phyloP scores from a whole-genome alignment of 2,888 invertebrate genomes.

The Plagiodera versicolora region DNA sequence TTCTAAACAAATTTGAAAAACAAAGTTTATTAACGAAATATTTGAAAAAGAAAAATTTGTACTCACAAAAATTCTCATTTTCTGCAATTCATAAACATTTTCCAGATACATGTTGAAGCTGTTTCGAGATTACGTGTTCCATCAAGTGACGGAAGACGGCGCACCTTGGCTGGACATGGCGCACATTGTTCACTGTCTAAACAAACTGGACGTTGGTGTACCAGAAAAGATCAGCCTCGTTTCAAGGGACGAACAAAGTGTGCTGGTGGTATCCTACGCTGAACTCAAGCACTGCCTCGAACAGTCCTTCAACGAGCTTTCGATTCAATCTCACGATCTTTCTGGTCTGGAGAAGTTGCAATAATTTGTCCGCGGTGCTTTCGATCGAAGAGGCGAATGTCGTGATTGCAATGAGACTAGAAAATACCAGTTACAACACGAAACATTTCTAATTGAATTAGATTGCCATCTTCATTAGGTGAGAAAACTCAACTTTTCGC shows the following conservation, averaged over 20 bases:
- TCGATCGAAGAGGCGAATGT: too few relatives aligned
- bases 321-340: constrained; percentile 21
- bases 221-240: constrained; percentile 88
- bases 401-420: not conserved
- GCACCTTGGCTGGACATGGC: constrained; percentile 96
- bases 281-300: constrained; percentile 96
- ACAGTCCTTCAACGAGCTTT: constrained; percentile 83
- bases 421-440: too few relatives aligned
- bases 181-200: constrained; percentile 90
- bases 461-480: too few relatives aligned
- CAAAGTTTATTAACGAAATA: too few relatives aligned
- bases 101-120: constrained; percentile 88
- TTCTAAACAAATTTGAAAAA: too few relatives aligned
- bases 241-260: constrained; percentile 95
- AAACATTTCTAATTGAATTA: too few relatives aligned
- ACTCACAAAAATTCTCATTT: too few relatives aligned
- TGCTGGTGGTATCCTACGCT: constrained; percentile 92
- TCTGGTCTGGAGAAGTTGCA: not conserved
- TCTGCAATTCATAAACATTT: not conserved
- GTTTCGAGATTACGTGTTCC: constrained; percentile 96
- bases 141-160: constrained; percentile 90
- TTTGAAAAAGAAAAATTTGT: too few relatives aligned
- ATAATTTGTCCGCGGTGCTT: too few relatives aligned
- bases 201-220: constrained; percentile 86
- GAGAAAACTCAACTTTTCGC: too few relatives aligned